Base-by-base conservation (phyloP, 2,113 vertebrate species). In the Austrofundulus limnaeus region DNA sequence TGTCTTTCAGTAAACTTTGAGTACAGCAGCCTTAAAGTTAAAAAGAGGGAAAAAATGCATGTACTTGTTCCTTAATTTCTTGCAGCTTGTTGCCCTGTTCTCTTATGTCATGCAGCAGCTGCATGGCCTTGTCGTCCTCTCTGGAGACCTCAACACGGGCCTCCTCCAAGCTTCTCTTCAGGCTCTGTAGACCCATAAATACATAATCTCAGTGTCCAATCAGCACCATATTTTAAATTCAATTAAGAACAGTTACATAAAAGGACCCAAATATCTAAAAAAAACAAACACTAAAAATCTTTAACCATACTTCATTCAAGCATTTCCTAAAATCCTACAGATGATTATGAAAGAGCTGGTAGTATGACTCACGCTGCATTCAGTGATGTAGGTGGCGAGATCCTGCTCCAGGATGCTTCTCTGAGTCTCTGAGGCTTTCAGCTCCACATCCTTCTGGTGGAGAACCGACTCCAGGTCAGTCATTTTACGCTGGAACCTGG, bases 301-400 rank as follows among this genome's bases (percentile, higher is more conserved):
- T 8, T n/a, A 54, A 43, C 0, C 49, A 21, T 2, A 14, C 47
- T 38, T 15, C 11, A 12, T 52, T 57, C 42, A 31, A 61, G 37
- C 58, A 61, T 46, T 31, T 50, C 54, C 31, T 8, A 17, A 34
- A 28, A 66, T 19, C 37, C 25, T n/a, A 0, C 42, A 46, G 16
- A 60, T 42, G 72, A 47, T 55, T 19, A n/a, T 41, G 45, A 43
- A 50, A 37, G 9, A 15, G 41, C 21, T 42, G 50, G 41, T 59
- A 47, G 41, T 37, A 63, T 47, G 60, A 93, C 97, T 98, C 93
- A 99, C 97, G 82, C 96, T 99, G 93, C 97, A 99, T 90, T 99
- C 97, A 68, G 97, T 99, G 90, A 99, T 99, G 93, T 99, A 99
- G 87, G 96, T 99, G 82, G 97, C 97, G 74, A 99, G 95, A 92